phyloP scores from a whole-genome alignment of 2,113 vertebrate species.

The Oryzias curvinotus region DNA sequence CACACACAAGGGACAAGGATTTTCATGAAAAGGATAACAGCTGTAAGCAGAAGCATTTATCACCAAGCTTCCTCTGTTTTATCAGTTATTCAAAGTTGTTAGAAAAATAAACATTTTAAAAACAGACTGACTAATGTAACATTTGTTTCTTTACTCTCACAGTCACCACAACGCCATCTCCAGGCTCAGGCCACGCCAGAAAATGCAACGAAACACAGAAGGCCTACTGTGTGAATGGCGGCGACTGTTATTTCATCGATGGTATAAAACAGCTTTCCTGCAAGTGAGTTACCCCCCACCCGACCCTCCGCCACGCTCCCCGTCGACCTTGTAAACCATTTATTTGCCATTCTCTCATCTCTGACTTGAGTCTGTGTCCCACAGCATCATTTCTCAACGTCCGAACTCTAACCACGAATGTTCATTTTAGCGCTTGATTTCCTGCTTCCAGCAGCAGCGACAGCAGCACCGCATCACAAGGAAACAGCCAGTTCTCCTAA shows the following conservation, averaged over 20 bases:
- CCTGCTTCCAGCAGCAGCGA: slow-evolving; percentile 35
- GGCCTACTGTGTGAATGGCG: slow-evolving; percentile 95
- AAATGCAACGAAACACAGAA: slow-evolving; percentile 96
- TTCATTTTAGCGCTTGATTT: slow-evolving; percentile 17
- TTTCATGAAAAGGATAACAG: slow-evolving; percentile 1
- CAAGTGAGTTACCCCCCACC: slow-evolving; percentile 87
- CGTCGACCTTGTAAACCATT: not conserved
- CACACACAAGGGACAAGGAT: not conserved
- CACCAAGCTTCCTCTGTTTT: too few relatives aligned
- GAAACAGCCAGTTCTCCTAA: slow-evolving; percentile 57
- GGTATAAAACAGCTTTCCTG: slow-evolving; percentile 97
- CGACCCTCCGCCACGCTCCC: too few relatives aligned
- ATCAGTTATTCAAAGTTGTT: too few relatives aligned
- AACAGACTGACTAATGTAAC: not conserved
- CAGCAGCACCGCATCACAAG: slow-evolving; percentile 52
- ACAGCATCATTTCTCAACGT: not conserved
- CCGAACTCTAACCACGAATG: slow-evolving; percentile 14
- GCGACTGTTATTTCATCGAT: slow-evolving; percentile 96
- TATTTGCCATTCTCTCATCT: not conserved
- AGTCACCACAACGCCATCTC: slow-evolving; percentile 90
- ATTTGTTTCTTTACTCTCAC: slow-evolving; percentile 4
- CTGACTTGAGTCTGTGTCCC: not conserved
- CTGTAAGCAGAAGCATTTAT: too few relatives aligned
- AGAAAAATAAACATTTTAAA: too few relatives aligned
- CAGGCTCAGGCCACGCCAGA: slow-evolving; percentile 91